Percentiles rank a stretch among this genome's conserved stretches.
These are phyloP conservation scores for Nomada goodeniana DNA, from an alignment of 2,888 invertebrate species.

Conservation along the genomic window DNA sequence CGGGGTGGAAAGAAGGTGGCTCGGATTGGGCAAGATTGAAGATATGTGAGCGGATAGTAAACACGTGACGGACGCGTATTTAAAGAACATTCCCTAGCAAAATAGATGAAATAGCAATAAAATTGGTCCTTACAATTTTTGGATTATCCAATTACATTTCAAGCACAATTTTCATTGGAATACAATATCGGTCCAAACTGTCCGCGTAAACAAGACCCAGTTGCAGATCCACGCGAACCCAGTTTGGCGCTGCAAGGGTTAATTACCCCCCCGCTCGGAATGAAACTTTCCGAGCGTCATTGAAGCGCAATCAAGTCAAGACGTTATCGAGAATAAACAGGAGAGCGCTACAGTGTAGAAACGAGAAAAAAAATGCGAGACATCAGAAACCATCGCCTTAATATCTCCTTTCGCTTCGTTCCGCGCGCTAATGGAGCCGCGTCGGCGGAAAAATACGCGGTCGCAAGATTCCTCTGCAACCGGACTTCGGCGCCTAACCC, in stretches of 20 bases:
- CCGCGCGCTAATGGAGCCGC: slow-evolving; percentile 50
- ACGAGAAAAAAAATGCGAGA: neutral
- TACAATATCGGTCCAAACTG: too few relatives aligned
- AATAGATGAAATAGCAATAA: neutral
- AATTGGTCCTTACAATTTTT: too few relatives aligned
- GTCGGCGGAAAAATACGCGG: slow-evolving; percentile 61
- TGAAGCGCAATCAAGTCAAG: too few relatives aligned
- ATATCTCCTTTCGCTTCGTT: slow-evolving; percentile 53
- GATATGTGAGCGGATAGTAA: slow-evolving; percentile 15
- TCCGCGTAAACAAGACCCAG: too few relatives aligned
- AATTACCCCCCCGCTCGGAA: too few relatives aligned
- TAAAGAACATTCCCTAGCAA: too few relatives aligned
- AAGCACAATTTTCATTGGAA: too few relatives aligned
- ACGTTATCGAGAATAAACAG: neutral
- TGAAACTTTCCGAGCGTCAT: too few relatives aligned
- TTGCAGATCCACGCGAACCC: too few relatives aligned
- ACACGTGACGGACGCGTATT: neutral
- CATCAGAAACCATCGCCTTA: slow-evolving; percentile 27
- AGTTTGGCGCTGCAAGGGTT: too few relatives aligned
- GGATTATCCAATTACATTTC: too few relatives aligned
- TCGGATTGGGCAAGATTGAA: slow-evolving; percentile 23
- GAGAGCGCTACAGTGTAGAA: neutral
- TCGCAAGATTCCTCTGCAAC: slow-evolving; percentile 64
- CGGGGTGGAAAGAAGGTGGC: neutral
- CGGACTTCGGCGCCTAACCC: slow-evolving; percentile 62